These are phyloP conservation scores for Tauraco erythrolophus DNA, from an alignment of 2,113 vertebrate genomes.

Conservation along the genomic window DNA sequence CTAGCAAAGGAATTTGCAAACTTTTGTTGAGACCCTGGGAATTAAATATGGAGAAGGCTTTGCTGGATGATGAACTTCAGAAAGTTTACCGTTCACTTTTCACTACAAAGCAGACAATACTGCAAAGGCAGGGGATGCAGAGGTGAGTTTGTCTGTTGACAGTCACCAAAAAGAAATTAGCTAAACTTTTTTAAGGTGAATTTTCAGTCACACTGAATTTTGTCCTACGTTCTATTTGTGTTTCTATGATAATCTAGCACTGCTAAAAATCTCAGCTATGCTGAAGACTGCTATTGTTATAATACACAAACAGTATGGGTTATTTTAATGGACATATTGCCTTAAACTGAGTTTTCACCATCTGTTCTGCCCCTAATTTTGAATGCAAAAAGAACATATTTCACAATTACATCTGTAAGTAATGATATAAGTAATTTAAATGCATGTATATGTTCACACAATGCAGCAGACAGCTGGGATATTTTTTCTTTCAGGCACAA, in stretches of 20 bases:
- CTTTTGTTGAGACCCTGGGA: neutral
- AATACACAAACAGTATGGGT: slow-evolving; percentile 73
- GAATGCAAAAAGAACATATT: slow-evolving; percentile 83
- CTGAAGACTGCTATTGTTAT: slow-evolving; percentile 67
- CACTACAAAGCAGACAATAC: neutral
- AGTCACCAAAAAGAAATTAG: neutral
- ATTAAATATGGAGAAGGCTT: neutral
- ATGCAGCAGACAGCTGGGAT: slow-evolving; percentile 79
- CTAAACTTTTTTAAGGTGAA: neutral
- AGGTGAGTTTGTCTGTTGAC: neutral
- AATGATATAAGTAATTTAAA: slow-evolving; percentile 86
- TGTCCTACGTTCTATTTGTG: slow-evolving; percentile 6
- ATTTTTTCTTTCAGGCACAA: slow-evolving; percentile 67
- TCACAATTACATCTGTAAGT: slow-evolving; percentile 87
- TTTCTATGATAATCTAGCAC: slow-evolving; percentile 32
- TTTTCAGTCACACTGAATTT: slow-evolving; percentile 3
- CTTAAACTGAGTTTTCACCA: slow-evolving; percentile 80
- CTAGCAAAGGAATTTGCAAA: neutral
- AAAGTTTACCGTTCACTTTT: neutral
- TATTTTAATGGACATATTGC: slow-evolving; percentile 82
- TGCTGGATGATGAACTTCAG: neutral
- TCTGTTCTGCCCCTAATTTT: slow-evolving; percentile 81
- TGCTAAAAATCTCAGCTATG: slow-evolving; percentile 26
- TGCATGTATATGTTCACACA: slow-evolving; percentile 82
- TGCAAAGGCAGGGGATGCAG: neutral